Evolutionary conservation across 2,113 vertebrate genomes (phyloP).

Genomic region (Cheilinus undulatus): DNA sequence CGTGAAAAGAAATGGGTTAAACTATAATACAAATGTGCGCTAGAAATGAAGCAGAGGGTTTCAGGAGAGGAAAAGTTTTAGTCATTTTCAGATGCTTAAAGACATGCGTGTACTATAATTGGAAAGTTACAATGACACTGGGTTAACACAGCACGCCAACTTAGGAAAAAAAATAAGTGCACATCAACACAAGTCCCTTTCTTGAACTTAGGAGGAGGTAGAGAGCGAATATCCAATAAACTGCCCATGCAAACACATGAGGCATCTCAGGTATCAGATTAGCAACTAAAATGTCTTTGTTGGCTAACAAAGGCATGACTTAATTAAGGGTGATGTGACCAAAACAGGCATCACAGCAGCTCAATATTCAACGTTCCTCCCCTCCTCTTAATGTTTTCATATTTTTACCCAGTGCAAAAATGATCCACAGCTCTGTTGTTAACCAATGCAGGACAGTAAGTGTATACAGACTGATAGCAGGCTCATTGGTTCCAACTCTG

Average conservation of each 20-base stretch:
- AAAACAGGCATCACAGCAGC: conserved; percentile 61
- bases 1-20: conserved; percentile 58
- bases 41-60: conserved; percentile 70
- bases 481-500: conserved; percentile 65
- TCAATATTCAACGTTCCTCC: conserved; percentile 28
- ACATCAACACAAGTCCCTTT: conserved; percentile 80
- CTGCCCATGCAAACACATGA: conserved; percentile 43
- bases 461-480: conserved; percentile 45
- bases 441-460: conserved; percentile 49
- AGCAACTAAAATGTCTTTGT: conserved; percentile 47
- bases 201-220: conserved; percentile 76
- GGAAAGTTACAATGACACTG: conserved; percentile 61
- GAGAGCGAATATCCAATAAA: conserved; percentile 68
- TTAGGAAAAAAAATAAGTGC: conserved; percentile 56
- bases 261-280: conserved; percentile 53
- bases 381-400: neutral
- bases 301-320: conserved; percentile 52
- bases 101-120: conserved; percentile 68
- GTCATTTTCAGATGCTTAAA: conserved; percentile 58
- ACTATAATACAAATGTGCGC: conserved; percentile 69
- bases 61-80: conserved; percentile 57
- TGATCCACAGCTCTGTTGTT: conserved; percentile 44
- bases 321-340: conserved; percentile 46
- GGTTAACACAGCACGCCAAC: conserved; percentile 62
- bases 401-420: conserved; percentile 56